Percentiles rank a stretch among this genome's conserved stretches.
phyloP scores from a whole-genome alignment of 2,888 invertebrate genomes.

The Napeogenes sylphis region DNA sequence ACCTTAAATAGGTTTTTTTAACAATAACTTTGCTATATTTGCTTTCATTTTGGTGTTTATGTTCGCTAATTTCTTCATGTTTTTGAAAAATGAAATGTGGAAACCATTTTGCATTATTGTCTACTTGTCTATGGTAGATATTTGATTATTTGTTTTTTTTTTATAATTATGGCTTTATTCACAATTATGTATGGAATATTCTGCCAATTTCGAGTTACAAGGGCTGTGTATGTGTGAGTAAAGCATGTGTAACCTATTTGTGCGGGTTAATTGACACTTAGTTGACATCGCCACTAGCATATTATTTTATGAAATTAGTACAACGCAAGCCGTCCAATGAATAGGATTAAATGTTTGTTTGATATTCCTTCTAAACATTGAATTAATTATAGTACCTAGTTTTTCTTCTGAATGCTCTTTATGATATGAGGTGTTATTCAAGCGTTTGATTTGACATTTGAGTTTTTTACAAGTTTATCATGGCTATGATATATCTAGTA shows the following conservation, averaged over 20 bases:
- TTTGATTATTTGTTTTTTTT: not conserved
- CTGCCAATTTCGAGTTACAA: no score
- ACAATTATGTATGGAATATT: not conserved
- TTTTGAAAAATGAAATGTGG: not conserved
- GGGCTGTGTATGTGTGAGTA: no score
- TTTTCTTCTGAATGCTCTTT: no score
- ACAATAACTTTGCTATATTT: not conserved
- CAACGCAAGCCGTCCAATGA: not conserved
- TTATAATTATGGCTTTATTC: no score
- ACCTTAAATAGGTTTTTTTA: not conserved
- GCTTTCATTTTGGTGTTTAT: not conserved
- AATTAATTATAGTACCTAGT: no score
- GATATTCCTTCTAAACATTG: no score
- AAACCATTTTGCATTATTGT: not conserved
- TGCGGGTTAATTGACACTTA: slow-evolving; percentile 2
- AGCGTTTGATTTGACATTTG: no score
- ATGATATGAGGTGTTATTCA: no score
- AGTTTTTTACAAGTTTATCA: no score
- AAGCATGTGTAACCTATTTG: slow-evolving; percentile 2
- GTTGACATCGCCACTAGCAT: not conserved
- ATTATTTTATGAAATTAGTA: not conserved
- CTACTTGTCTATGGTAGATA: not conserved
- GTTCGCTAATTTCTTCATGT: not conserved
- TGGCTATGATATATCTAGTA: no score
- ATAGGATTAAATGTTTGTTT: no score